phyloP scores from a whole-genome alignment of 2,888 invertebrate genomes.

The Slavum lentiscoides region DNA sequence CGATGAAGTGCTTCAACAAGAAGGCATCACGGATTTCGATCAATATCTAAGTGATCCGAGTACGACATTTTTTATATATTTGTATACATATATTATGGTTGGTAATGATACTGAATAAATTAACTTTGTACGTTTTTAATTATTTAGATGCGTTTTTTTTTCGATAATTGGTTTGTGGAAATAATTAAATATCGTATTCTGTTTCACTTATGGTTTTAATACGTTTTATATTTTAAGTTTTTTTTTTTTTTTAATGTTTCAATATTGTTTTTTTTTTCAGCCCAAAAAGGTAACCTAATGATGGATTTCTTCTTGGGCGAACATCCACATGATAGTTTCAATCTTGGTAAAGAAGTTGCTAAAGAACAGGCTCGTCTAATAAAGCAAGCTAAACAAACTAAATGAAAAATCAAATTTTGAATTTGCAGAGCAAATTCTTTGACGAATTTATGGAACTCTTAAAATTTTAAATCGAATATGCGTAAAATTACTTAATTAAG shows the following conservation, averaged over 20 bases:
- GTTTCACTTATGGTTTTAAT: background rate
- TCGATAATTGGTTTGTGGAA: too few relatives aligned
- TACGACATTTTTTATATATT: slow-evolving; percentile 58
- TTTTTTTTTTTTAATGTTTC: background rate
- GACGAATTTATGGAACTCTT: too few relatives aligned
- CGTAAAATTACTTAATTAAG: too few relatives aligned
- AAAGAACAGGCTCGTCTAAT: background rate
- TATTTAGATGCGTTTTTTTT: background rate
- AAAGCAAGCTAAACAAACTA: too few relatives aligned
- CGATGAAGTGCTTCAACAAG: slow-evolving; percentile 78
- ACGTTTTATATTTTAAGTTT: background rate
- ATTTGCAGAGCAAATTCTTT: too few relatives aligned
- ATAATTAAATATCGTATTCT: background rate
- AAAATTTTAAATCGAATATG: too few relatives aligned
- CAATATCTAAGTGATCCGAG: slow-evolving; percentile 83
- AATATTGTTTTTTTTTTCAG: slow-evolving; percentile 50
- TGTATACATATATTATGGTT: background rate
- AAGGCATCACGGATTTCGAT: slow-evolving; percentile 80
- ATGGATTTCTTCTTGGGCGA: slow-evolving; percentile 57
- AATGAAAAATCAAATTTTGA: too few relatives aligned
- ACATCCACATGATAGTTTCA: slow-evolving; percentile 21
- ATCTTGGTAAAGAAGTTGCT: slow-evolving; percentile 21
- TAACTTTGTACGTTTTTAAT: background rate
- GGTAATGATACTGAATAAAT: background rate
- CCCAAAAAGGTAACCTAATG: slow-evolving; percentile 56